These are phyloP conservation scores for Drosophila arawakana DNA, from an alignment of 1,140 invertebrate species.

Conservation along the genomic window DNA sequence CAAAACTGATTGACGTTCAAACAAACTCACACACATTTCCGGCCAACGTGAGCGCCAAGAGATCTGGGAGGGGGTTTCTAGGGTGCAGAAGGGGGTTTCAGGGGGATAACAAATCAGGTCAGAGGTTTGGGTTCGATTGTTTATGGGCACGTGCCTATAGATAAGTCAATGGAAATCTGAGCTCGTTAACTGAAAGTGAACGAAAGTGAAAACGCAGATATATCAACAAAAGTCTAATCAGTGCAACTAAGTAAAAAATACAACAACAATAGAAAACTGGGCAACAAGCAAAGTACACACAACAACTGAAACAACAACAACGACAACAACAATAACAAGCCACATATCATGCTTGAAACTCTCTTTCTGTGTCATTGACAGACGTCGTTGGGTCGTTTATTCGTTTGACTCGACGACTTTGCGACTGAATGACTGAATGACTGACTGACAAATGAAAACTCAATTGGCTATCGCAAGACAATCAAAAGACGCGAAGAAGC, in stretches of 20 bases:
- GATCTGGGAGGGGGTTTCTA: not conserved
- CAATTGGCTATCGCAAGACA: constrained; percentile 81
- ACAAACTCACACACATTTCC: constrained; percentile 38
- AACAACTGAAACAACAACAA: constrained; percentile 36
- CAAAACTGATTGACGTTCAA: constrained; percentile 19
- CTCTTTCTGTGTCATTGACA: constrained; percentile 81
- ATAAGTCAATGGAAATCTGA: constrained; percentile 55
- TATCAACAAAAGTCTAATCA: constrained; percentile 79
- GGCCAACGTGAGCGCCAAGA: constrained; percentile 36
- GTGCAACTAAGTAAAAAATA: constrained; percentile 56
- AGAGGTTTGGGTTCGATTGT: constrained; percentile 10
- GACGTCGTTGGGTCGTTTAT: constrained; percentile 64
- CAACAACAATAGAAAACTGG: constrained; percentile 33
- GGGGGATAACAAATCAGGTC: not conserved
- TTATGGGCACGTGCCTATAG: constrained; percentile 57
- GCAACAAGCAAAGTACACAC: constrained; percentile 52
- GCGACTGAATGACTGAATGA: constrained; percentile 31
- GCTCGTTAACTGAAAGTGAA: constrained; percentile 57
- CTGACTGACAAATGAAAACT: constrained; percentile 82
- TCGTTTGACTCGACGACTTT: constrained; percentile 44
- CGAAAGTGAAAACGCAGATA: constrained; percentile 75
- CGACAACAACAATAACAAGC: constrained; percentile 57
- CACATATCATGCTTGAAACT: constrained; percentile 78
- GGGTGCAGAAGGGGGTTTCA: not conserved
- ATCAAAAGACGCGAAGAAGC: constrained; percentile 71